Evolutionary conservation across 2,888 invertebrate genomes (phyloP), one percentile per base, ranked within the genome.

Genomic region (Cremastobaeus sp.): DNA sequence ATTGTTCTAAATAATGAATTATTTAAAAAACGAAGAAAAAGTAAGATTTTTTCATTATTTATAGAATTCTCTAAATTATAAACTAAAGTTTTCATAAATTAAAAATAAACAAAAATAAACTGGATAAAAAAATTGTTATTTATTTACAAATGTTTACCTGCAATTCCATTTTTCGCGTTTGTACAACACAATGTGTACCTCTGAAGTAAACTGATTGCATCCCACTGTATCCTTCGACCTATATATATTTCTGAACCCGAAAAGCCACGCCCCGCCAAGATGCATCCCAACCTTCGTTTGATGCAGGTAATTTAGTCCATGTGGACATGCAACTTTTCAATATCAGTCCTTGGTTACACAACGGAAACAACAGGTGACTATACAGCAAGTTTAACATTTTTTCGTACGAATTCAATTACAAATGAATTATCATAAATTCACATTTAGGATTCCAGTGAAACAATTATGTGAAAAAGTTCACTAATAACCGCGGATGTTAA

Each of bases 321-420:
- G 70, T 62, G 70, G 60, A 69, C 69, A 69, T 69, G 60, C 69
- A 69, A 69, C 69, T 69, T 69, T 69, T 69, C 69, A 69, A 60
- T 69, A 69, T 60, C 60, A 60, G 69, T 60, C 69, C 69, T 69
- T 69, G 69, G 60, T 69, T 69, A 69, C 69, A 69, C 69, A 69
- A 69, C 69, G 69, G 54, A 69, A 69, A 60, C 37, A 59, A 52
- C 43, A 50, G 59, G 68, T 68, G 52, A 52, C 20, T 50, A 48
- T 25, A 8, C 25, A 25, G n/a, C n/a, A n/a, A n/a, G n/a, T n/a
- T n/a, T n/a, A n/a, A n/a, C n/a, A n/a, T n/a, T n/a, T n/a, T n/a
- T n/a, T n/a, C n/a, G n/a, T n/a, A n/a, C n/a, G n/a, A n/a, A n/a
- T n/a, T n/a, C n/a, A n/a, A n/a, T n/a, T n/a, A n/a, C n/a, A n/a